A percentile compares a stretch with the other conserved stretches of the same genome.
These are phyloP conservation scores for Microtus agrestis DNA, from an alignment of 2,797 vertebrate genomes.

Conservation along the genomic window DNA sequence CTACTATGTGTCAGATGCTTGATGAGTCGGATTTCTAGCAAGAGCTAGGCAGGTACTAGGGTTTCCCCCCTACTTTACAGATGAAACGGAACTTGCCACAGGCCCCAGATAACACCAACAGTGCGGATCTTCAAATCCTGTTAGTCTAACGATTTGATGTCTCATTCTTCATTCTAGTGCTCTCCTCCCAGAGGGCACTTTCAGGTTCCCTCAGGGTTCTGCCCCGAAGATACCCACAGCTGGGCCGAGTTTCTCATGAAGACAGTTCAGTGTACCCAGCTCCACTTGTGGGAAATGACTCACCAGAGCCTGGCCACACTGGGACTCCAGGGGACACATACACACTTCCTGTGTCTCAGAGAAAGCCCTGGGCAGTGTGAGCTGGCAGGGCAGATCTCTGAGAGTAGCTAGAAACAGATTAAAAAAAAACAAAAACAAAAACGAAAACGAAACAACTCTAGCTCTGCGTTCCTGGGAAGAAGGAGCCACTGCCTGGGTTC, in stretches of 20 bases:
- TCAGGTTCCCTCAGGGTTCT: not conserved
- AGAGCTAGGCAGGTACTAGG: not conserved
- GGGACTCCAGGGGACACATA: conserved; percentile 49
- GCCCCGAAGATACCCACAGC: not conserved
- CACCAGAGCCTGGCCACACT: conserved; percentile 18
- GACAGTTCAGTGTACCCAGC: not conserved
- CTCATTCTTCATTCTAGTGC: not conserved
- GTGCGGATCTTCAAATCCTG: not conserved
- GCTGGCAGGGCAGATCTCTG: conserved; percentile 19
- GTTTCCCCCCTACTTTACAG: not conserved
- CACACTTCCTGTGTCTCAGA: conserved; percentile 64
- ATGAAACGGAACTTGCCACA: not conserved
- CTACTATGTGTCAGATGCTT: not conserved
- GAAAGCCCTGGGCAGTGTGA: not conserved
- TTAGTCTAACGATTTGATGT: not conserved
- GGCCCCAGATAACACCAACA: not conserved
- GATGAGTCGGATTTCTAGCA: not conserved
- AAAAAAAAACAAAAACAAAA: not conserved
- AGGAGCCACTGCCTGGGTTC: not conserved
- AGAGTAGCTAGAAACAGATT: not conserved
- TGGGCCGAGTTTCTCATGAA: not conserved
- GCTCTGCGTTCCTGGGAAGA: not conserved
- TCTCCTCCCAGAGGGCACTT: not conserved
- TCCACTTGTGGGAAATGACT: conserved; percentile 68
- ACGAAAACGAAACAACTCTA: not conserved